Evolutionary conservation across 2,888 invertebrate genomes (phyloP), one percentile per base, ranked within the genome.

Genomic region (Eremobia ochroleuca): DNA sequence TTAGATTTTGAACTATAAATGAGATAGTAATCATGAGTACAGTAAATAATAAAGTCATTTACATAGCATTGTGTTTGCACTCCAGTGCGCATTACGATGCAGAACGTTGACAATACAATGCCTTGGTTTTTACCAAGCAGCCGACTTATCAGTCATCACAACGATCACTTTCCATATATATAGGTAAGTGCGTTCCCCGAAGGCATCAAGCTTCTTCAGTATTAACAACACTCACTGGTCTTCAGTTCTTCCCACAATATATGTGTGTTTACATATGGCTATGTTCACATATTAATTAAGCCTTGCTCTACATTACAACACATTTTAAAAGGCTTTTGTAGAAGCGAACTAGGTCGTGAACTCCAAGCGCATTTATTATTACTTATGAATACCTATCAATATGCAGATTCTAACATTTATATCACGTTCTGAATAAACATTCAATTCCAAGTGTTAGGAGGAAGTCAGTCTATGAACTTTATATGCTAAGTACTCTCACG

Each of bases 241-340:
- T 81, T 68, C 64, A 85, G 68, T 84, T 86, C 83, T 85, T 76
- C 69, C 79, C 73, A 87, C 83, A 88, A 86, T 86, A 82, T 66
- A 49, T 55, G 65, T 65, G 59, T 64, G 52, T 68, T 68, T 85
- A 52, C 59, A 59, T 55, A 52, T 46, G 61, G 31, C 21, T 59
- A 75, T 46, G 73, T 82, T 75, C 61, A 75, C 74, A 78, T 83
- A 88, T 89, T 87, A 88, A 89, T 88, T 82, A 89, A 88, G 58
- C 91, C 90, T 91, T 89, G 91, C 74, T 87, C 90, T 66, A 91
- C 83, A 90, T 91, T 87, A 86, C 80, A 86, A 85, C 85, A 87
- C 76, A 88, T 89, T 90, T 76, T 84, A 87, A 79, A 82, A 88
- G 85, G 77, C 79, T 86, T 87, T 86, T 84, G 85, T 78, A 70